A percentile compares a stretch with the other conserved stretches of the same genome.
These are phyloP conservation scores for Clamator glandarius DNA, from an alignment of 2,797 vertebrate genomes.

Conservation along the genomic window DNA sequence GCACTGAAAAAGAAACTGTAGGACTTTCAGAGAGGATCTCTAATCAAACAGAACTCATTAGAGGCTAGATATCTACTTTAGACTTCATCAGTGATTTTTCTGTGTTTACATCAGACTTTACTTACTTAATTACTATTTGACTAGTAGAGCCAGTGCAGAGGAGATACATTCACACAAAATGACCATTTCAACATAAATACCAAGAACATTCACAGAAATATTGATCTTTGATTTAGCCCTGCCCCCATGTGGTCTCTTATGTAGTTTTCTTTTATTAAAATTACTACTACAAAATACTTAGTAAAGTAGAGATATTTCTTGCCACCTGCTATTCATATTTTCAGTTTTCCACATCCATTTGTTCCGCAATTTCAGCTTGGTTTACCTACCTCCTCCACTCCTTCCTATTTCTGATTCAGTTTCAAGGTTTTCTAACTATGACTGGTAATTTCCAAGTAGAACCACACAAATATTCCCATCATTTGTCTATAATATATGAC, in stretches of 20 bases:
- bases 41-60: neutral
- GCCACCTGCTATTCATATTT: neutral
- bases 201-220: neutral
- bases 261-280: neutral
- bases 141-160: neutral
- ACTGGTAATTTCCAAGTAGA: neutral
- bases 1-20: neutral
- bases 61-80: neutral
- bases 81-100: neutral
- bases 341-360: neutral
- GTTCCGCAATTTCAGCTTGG: neutral
- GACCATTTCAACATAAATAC: neutral
- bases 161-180: neutral
- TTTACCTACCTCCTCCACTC: neutral
- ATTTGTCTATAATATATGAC: neutral
- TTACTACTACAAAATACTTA: neutral
- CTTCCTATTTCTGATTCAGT: neutral
- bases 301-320: neutral
- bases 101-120: neutral
- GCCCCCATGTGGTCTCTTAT: constrained; percentile 45
- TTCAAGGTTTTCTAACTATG: neutral
- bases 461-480: neutral
- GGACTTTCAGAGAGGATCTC: neutral
- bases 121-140: neutral
- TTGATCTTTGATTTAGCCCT: constrained; percentile 50